Conservation (phyloP, 2,797 vertebrate genomes). For the Cossypha caffra region DNA sequence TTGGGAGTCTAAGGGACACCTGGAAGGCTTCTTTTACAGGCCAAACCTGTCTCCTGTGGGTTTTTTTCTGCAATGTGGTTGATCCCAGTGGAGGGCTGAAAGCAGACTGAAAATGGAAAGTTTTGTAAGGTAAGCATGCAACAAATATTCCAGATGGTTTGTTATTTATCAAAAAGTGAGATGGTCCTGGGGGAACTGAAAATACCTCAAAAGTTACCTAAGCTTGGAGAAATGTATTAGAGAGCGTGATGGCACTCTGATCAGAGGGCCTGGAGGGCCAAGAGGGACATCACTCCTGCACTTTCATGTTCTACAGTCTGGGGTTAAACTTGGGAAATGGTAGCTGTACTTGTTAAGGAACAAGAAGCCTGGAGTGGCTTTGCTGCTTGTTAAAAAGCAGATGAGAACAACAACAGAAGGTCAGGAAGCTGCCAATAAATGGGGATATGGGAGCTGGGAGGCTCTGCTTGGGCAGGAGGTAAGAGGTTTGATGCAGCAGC, state of each 20-base stretch:
- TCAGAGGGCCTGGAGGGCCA: not conserved
- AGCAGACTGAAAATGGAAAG: not conserved
- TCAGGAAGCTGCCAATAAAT: not conserved
- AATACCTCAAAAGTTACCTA: not conserved
- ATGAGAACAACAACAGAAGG: not conserved
- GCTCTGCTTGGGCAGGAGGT: not conserved
- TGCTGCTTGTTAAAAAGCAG: not conserved
- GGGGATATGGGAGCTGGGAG: not conserved
- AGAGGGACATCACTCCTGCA: not conserved
- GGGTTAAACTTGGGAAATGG: not conserved
- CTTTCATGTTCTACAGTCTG: not conserved
- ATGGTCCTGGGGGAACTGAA: not conserved
- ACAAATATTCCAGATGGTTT: not conserved
- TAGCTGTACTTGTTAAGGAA: not conserved
- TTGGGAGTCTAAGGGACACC: not conserved
- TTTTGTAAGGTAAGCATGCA: not conserved
- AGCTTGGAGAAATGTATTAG: not conserved
- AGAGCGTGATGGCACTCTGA: not conserved
- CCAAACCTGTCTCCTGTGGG: not conserved
- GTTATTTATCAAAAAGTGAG: not conserved
- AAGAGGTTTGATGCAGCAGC: not conserved
- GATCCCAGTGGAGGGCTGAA: not conserved
- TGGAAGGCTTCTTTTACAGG: not conserved
- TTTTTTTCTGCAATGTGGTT: not conserved
- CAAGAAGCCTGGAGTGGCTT: not conserved